Percentiles rank a stretch among this genome's conserved stretches.
Evolutionary conservation across 2,113 vertebrate genomes (phyloP).

Genomic region (Lethenteron reissneri): DNA sequence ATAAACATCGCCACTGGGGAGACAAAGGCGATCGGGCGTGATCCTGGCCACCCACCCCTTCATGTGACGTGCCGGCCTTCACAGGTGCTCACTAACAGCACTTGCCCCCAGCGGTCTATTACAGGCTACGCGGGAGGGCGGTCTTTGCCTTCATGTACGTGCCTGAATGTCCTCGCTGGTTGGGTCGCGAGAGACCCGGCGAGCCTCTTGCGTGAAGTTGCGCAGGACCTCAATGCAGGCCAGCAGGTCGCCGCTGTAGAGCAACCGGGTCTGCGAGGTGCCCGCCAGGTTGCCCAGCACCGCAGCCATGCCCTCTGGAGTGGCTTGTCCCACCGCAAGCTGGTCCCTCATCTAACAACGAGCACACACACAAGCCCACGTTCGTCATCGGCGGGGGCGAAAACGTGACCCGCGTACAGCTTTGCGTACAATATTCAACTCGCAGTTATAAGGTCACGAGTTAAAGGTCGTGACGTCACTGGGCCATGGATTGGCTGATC

Average conservation of each 20-base stretch:
- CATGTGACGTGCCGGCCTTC: too few relatives aligned
- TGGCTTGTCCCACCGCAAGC: not conserved
- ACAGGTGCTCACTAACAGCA: too few relatives aligned
- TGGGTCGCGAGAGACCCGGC: not conserved
- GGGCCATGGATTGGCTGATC: too few relatives aligned
- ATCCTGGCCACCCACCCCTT: too few relatives aligned
- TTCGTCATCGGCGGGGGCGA: not conserved
- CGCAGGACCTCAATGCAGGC: conserved; percentile 1
- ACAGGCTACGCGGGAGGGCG: too few relatives aligned
- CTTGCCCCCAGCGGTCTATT: too few relatives aligned
- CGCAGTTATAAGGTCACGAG: not conserved
- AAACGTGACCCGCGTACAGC: not conserved
- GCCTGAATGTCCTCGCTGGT: not conserved
- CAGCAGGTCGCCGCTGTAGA: not conserved
- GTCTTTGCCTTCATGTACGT: not conserved
- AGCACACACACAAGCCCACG: not conserved
- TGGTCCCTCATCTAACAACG: not conserved
- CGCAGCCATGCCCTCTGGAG: conserved; percentile 2
- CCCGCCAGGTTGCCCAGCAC: not conserved
- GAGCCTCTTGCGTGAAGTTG: conserved; percentile 2
- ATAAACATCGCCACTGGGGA: too few relatives aligned
- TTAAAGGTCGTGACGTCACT: too few relatives aligned
- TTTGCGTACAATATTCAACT: not conserved
- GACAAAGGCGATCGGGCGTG: too few relatives aligned
- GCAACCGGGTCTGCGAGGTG: not conserved